Evolutionary conservation across 2,113 vertebrate genomes (phyloP), one percentile per base, ranked within the genome.

Genomic region (Chaenogobius annularis): DNA sequence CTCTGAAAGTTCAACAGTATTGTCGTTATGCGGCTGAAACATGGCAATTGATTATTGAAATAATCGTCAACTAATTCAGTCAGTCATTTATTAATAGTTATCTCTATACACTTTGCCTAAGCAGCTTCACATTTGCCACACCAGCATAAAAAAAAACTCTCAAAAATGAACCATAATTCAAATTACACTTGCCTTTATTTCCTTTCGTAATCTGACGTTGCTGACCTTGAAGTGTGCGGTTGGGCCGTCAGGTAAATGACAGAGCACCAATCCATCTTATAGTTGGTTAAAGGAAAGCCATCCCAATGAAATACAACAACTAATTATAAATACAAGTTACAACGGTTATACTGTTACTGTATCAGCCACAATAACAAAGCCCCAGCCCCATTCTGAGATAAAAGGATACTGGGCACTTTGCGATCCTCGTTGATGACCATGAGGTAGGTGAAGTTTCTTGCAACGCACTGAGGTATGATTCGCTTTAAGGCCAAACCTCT

Each of bases 151-250:
- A 31, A n/a, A 31, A 31, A 31, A 1, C 26, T 4, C 26, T 31
- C 26, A 2, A 31, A 31, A 31, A 31, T 31, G 26, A 31, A 4
- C 26, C 26, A 31, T 31, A 31, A 31, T 54, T 54, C 7, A 54
- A 26, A 26, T 26, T 22, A 35, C 0, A 77, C 93, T 92, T 83
- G 93, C 98, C 95, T 96, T 98, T 72, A 99, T 94, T 92, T 99
- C 97, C 85, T 97, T 99, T 20, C 96, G 95, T n/a, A 99, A 92
- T 70, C 95, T 94, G 82, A 96, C 95, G 23, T 92, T 98, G 85
- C 96, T 98, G 93, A 99, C 90, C 91, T 95, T 98, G 88, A 99
- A 99, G 88, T 99, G 97, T 84, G 97, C 97, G 1, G 98, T 99
- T 20, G 98, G 98, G 11, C 98, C 98, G 10, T 95, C 90, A 72